Evolutionary conservation across 2,113 vertebrate species (phyloP).

Genomic region (Hypanus sabinus): DNA sequence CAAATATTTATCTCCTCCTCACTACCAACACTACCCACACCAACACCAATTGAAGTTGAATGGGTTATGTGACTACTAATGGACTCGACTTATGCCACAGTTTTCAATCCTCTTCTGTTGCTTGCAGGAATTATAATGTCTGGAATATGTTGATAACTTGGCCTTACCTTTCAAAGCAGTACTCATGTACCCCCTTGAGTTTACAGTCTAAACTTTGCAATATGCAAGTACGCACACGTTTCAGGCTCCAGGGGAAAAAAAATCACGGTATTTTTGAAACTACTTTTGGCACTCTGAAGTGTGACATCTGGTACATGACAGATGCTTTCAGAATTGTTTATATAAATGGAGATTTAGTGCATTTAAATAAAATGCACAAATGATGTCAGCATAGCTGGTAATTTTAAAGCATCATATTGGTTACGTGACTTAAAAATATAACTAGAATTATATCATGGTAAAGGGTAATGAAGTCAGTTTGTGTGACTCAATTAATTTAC

Average conservation of each 20-base stretch:
- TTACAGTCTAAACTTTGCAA: background rate
- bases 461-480: background rate
- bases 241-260: background rate
- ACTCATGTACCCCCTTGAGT: background rate
- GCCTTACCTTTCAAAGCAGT: background rate
- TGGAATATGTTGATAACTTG: background rate
- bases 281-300: background rate
- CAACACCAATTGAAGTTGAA: too few species aligned
- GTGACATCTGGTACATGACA: slow-evolving; percentile 8
- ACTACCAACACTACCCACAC: too few species aligned
- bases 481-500: background rate
- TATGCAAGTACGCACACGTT: background rate
- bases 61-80: background rate
- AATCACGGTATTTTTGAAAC: background rate
- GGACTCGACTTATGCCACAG: background rate
- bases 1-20: background rate
- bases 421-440: background rate
- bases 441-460: background rate
- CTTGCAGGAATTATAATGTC: background rate
- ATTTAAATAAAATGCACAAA: slow-evolving; percentile 1
- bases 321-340: background rate
- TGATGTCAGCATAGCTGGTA: background rate
- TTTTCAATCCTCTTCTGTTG: background rate
- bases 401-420: slow-evolving; percentile 3
- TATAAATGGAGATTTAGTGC: background rate